Conservation (phyloP, 1,140 invertebrate species). For the Popillia japonica region DNA sequence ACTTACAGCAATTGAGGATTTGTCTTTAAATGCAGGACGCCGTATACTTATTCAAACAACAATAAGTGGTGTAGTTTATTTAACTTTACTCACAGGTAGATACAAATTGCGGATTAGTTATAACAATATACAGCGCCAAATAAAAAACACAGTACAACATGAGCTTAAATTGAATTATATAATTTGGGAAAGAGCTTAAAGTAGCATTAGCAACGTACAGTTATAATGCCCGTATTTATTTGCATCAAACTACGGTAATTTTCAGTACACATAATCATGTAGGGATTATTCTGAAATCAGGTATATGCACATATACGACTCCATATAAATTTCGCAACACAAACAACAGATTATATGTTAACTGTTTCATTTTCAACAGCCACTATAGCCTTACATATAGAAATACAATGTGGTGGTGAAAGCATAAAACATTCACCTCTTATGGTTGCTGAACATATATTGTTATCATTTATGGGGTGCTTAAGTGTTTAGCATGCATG, state of each 20-base stretch:
- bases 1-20: no score
- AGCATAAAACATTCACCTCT: slow-evolving; percentile 37
- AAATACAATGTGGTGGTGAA: background rate
- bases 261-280: background rate
- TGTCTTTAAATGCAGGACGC: no score
- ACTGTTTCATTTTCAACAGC: slow-evolving; percentile 4
- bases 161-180: slow-evolving; percentile 3
- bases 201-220: background rate
- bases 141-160: background rate
- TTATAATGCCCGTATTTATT: slow-evolving; percentile 18
- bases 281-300: background rate
- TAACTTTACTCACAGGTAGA: slow-evolving; percentile 26
- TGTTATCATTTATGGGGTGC: slow-evolving; percentile 49
- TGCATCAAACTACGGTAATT: background rate
- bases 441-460: slow-evolving; percentile 42
- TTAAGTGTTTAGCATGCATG: slow-evolving; percentile 48
- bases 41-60: no score
- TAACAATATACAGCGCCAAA: background rate
- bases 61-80: no score
- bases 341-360: slow-evolving; percentile 38
- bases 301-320: background rate
- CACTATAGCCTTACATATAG: background rate
- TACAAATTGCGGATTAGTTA: no score
- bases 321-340: slow-evolving; percentile 26
- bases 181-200: slow-evolving; percentile 14